Conservation (phyloP, 1,140 invertebrate genomes). For the Drosophila ercepeae region DNA sequence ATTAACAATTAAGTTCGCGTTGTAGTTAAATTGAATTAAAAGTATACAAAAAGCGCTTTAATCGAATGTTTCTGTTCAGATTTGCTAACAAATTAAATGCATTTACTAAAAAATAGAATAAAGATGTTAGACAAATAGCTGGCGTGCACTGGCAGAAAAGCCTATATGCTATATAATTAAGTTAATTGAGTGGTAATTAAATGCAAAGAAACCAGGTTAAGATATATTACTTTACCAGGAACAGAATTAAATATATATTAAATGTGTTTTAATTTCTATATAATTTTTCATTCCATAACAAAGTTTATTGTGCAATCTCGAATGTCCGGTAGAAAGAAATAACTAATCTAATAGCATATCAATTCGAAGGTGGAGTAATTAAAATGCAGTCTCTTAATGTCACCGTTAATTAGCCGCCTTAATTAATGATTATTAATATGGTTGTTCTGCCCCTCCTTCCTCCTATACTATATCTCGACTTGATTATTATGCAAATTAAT, state of each 20-base stretch:
- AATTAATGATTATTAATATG: slow-evolving; percentile 83
- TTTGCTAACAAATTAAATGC: slow-evolving; percentile 60
- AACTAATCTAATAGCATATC: slow-evolving; percentile 23
- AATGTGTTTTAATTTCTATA: neutral
- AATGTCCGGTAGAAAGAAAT: neutral
- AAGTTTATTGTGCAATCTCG: neutral
- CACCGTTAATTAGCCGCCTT: slow-evolving; percentile 80
- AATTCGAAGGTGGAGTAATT: slow-evolving; percentile 48
- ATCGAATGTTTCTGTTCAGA: slow-evolving; percentile 53
- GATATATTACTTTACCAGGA: too few relatives aligned
- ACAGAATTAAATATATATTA: too few relatives aligned
- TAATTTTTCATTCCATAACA: neutral
- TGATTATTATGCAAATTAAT: slow-evolving; percentile 81
- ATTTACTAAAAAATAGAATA: slow-evolving; percentile 38
- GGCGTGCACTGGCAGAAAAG: slow-evolving; percentile 10
- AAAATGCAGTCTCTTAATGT: slow-evolving; percentile 79
- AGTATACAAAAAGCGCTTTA: slow-evolving; percentile 58
- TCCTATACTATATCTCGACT: slow-evolving; percentile 15
- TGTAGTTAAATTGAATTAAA: slow-evolving; percentile 76
- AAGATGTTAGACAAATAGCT: slow-evolving; percentile 48
- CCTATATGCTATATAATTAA: slow-evolving; percentile 4
- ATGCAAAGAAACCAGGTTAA: neutral
- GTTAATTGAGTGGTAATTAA: neutral
- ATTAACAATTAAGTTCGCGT: slow-evolving; percentile 61
- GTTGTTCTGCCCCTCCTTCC: slow-evolving; percentile 46